Evolutionary conservation across 2,888 invertebrate genomes (phyloP), one percentile per base, ranked within the genome.

Genomic region (Cheilosia soror): DNA sequence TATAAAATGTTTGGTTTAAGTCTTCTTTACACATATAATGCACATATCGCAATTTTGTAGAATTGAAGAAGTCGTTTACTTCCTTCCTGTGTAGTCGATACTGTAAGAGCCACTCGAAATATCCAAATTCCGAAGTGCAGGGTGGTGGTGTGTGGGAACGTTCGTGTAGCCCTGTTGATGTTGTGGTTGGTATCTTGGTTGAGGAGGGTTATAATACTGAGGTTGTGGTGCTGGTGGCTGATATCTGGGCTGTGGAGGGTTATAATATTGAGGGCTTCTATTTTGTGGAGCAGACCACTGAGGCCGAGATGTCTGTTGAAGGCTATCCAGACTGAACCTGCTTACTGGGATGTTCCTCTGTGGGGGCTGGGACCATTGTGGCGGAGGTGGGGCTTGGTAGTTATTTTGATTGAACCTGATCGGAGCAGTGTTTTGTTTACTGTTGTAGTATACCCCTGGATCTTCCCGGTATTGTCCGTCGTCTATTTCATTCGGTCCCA

Each of bases 401-500:
- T 85, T 80, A 20, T 75, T 80, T 2, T 80, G 79, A 9, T 37
- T 75, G 4, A 60, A 85, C 9, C 47, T 75, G 3, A 71, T 49
- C 4, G 75, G 71, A 20, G 75, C 55, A 1, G 60, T 31, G 7
- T 80, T 85, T 55, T 62, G 29, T 15, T 75, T 71, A 3, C 72
- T 51, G 9, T 94, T 94, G 91, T 96, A 95, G 92, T 97, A 97
- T 81, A 96, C 94, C 82, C 94, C 94, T 0, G 97, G 97, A 90
- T 97, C 97, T 90, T 97, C 97, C 57, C 96, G 93, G 92, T 97
- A 97, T 89, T 97, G 97, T 0, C 97, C 97, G 89, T 97, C 97
- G 89, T 97, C 97, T 89, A 96, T 95, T 89, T 96, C 95, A 53
- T 93, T 93, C 7, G 91, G 91, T n/a, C 90, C 92, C 76, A 93